phyloP scores from a whole-genome alignment of 2,888 invertebrate species.

The Sinodicranocentrus sp. region DNA sequence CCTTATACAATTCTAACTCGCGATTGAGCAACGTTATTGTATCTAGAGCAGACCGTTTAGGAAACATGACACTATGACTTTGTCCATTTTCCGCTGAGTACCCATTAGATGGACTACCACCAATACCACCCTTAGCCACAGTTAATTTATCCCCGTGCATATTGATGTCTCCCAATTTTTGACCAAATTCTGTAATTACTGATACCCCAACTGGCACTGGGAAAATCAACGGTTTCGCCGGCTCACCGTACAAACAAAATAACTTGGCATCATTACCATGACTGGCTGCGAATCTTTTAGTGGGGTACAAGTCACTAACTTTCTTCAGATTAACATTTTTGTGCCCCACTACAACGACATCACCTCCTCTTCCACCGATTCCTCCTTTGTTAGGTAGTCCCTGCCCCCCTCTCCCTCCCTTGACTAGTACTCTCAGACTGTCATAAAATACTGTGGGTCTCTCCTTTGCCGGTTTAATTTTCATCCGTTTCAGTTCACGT shows the following conservation, averaged over 20 bases:
- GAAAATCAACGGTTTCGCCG: slow-evolving; percentile 82
- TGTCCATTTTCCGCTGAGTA: slow-evolving; percentile 90
- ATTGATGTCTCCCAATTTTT: slow-evolving; percentile 87
- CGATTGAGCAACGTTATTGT: slow-evolving; percentile 91
- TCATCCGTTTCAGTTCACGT: neutral
- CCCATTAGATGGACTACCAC: slow-evolving; percentile 87
- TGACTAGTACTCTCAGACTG: slow-evolving; percentile 87
- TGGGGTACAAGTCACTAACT: slow-evolving; percentile 79
- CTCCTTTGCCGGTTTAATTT: neutral
- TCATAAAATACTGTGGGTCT: slow-evolving; percentile 84
- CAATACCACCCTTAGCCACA: slow-evolving; percentile 89
- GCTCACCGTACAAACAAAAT: slow-evolving; percentile 86
- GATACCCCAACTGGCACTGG: slow-evolving; percentile 91
- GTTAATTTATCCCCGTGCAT: slow-evolving; percentile 83
- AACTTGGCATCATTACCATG: slow-evolving; percentile 88
- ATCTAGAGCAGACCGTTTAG: slow-evolving; percentile 87
- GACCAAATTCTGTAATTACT: slow-evolving; percentile 84
- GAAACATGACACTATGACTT: slow-evolving; percentile 83
- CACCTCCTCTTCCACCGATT: slow-evolving; percentile 94
- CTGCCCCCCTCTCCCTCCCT: slow-evolving; percentile 89
- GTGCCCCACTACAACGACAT: slow-evolving; percentile 83
- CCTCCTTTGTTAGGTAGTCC: slow-evolving; percentile 91
- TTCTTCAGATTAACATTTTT: slow-evolving; percentile 77
- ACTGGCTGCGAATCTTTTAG: slow-evolving; percentile 83
- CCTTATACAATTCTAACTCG: slow-evolving; percentile 94